Evolutionary conservation across 2,888 invertebrate genomes (phyloP).

Genomic region (Encarsia formosa): DNA sequence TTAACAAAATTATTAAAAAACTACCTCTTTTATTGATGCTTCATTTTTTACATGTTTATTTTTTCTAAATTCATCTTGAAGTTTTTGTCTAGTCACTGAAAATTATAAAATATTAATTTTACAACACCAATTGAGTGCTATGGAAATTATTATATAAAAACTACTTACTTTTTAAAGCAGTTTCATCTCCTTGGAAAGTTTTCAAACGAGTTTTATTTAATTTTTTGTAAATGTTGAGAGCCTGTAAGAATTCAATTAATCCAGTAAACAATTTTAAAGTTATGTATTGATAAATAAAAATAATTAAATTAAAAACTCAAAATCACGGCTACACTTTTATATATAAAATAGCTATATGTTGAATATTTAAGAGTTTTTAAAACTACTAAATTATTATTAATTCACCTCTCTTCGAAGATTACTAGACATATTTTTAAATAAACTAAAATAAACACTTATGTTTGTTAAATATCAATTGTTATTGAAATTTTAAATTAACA

Average conservation of each 20-base stretch:
- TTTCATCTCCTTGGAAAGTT: conserved; percentile 65
- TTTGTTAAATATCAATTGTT: too few species aligned
- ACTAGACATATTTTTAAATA: conserved; percentile 10
- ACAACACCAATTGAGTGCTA: too few species aligned
- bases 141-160: conserved; percentile 2
- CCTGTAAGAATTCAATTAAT: conserved; percentile 50
- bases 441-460: too few species aligned
- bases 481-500: too few species aligned
- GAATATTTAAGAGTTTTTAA: neutral
- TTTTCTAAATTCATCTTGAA: conserved; percentile 72
- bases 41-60: conserved; percentile 61
- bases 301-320: neutral
- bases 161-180: conserved; percentile 55
- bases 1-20: neutral
- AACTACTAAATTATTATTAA: neutral
- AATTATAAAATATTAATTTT: conserved; percentile 11
- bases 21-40: conserved; percentile 63
- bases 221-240: conserved; percentile 66
- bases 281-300: too few species aligned
- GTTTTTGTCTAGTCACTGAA: conserved; percentile 63
- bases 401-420: conserved; percentile 14
- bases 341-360: neutral
- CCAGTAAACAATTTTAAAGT: neutral
- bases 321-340: neutral
- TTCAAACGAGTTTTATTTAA: conserved; percentile 66